Evolutionary conservation across 2,888 invertebrate species (phyloP).

Genomic region (Hedya salicella): DNA sequence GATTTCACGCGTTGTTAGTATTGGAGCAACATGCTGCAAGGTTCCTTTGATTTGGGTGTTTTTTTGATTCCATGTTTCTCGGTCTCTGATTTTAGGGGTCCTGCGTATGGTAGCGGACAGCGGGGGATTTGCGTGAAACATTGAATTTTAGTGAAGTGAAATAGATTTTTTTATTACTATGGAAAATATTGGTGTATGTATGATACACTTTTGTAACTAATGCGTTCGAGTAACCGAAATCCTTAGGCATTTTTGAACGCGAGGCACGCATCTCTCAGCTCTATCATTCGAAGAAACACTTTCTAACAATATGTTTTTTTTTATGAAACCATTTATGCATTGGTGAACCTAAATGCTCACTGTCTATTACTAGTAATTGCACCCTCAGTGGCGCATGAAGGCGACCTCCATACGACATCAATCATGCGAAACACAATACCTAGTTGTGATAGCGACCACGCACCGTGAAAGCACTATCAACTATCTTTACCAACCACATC

Average conservation of each 20-base stretch:
- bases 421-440: conserved; percentile 55
- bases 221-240: too few relatives aligned
- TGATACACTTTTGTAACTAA: too few relatives aligned
- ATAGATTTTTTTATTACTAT: too few relatives aligned
- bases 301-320: too few relatives aligned
- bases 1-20: conserved; percentile 83
- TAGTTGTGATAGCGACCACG: conserved; percentile 37
- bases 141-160: too few relatives aligned
- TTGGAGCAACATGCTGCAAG: conserved; percentile 78
- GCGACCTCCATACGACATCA: conserved; percentile 51
- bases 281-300: too few relatives aligned
- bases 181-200: too few relatives aligned
- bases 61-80: conserved; percentile 81
- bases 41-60: conserved; percentile 80
- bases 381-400: not conserved
- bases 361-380: not conserved
- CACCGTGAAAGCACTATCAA: conserved; percentile 44
- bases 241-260: too few relatives aligned
- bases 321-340: too few relatives aligned
- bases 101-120: not conserved
- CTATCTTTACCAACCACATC: conserved; percentile 19
- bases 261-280: too few relatives aligned
- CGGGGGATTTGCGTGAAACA: too few relatives aligned
- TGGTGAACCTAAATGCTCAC: not conserved
- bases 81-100: conserved; percentile 63